Base-by-base conservation (phyloP, 2,113 vertebrate species). In the Scalopus aquaticus region DNA sequence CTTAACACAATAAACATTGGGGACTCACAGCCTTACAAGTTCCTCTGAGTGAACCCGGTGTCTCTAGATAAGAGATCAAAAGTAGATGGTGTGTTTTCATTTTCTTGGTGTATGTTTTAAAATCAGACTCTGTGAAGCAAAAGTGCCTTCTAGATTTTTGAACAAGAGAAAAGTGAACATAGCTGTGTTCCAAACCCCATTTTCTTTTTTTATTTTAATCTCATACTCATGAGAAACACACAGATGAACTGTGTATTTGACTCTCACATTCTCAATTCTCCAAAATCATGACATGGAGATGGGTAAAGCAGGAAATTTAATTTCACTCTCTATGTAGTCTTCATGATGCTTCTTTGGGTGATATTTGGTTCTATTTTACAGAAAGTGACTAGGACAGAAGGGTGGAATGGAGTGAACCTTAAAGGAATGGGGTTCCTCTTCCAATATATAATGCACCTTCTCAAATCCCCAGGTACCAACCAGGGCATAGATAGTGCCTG, bases 1-100 rank as follows among this genome's bases (percentile, higher is more conserved):
- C 82, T 93, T 93, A 95, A 73, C 88, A 97, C 95, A 97, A 96
- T 88, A 97, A 97, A 97, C 95, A 91, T 44, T 44, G 88, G 19
- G 72, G 80, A 62, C 54, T 39, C 44, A 11, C 26, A 7, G 84
- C 73, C 87, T 95, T 46, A 72, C 58, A 54, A 83, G 90, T 85
- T 79, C 80, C 90, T 96, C 58, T 20, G 28, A 96, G 70, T 69
- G 95, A 96, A 96, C 83, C 93, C 96, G 97, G 44, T 24, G 83
- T 95, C 60, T 46, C 65, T 44, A 97, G 97, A 97, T 97, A 97
- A 97, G 95, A 97, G 92, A 97, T 97, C 97, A 97, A 96, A 96
- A 39, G 32, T 83, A 46, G 30, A 88, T 46, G 56, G 22, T n/a
- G 35, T 80, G 92, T 91, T 97, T 96, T 95, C 58, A 94, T 95